A percentile compares a stretch with the other conserved stretches of the same genome.
phyloP scores from a whole-genome alignment of 2,797 vertebrate genomes.

The Oryzias sinensis region DNA sequence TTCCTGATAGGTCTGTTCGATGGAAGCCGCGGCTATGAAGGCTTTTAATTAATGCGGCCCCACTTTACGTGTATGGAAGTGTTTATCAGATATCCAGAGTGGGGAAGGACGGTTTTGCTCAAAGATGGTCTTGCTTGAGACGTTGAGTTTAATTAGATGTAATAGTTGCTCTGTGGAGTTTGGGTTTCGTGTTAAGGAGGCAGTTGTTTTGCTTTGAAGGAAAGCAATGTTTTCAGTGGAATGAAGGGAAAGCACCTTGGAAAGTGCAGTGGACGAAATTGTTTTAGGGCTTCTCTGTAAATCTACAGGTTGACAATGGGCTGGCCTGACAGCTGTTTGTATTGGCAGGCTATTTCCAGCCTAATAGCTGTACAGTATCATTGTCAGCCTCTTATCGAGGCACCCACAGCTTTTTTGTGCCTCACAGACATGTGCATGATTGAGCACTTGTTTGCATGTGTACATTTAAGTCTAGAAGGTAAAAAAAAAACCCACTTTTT shows the following conservation, averaged over 20 bases:
- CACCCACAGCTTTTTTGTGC: slow-evolving; percentile 76
- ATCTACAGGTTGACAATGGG: slow-evolving; percentile 70
- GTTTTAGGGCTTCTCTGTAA: slow-evolving; percentile 62
- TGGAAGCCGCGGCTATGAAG: slow-evolving; percentile 73
- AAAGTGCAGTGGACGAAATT: slow-evolving; percentile 60
- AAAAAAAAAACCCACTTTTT: slow-evolving; percentile 26
- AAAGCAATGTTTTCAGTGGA: slow-evolving; percentile 60
- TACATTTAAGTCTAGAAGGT: slow-evolving; percentile 16
- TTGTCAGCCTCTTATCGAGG: slow-evolving; percentile 91
- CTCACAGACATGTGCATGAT: slow-evolving; percentile 12
- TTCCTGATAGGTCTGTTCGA: slow-evolving; percentile 80
- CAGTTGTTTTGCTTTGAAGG: slow-evolving; percentile 46
- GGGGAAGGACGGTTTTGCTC: slow-evolving; percentile 66
- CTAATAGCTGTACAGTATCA: slow-evolving; percentile 93
- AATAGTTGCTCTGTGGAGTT: slow-evolving; percentile 69
- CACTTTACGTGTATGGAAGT: slow-evolving; percentile 59
- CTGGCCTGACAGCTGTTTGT: slow-evolving; percentile 79
- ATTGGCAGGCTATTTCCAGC: slow-evolving; percentile 91
- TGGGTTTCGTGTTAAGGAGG: slow-evolving; percentile 45
- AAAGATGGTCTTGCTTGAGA: slow-evolving; percentile 70
- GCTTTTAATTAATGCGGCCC: slow-evolving; percentile 79
- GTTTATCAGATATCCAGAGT: slow-evolving; percentile 71
- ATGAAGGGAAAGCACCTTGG: slow-evolving; percentile 62
- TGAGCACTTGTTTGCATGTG: slow-evolving; percentile 33
- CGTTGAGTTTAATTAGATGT: slow-evolving; percentile 78